These are phyloP conservation scores for Pomatostomus ruficeps DNA, from an alignment of 2,113 vertebrate genomes.

Conservation along the genomic window DNA sequence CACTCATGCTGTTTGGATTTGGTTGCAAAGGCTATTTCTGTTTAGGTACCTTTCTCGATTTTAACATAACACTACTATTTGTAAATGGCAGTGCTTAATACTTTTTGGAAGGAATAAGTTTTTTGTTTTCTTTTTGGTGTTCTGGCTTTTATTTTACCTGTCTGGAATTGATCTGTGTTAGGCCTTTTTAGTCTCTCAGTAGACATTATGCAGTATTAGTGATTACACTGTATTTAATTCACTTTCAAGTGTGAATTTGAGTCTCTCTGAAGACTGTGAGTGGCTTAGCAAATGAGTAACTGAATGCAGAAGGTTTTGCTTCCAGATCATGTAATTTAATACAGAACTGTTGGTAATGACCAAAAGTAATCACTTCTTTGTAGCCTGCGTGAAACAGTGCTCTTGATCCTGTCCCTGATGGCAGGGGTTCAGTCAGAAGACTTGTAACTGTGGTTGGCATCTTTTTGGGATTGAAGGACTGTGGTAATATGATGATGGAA, in stretches of 20 bases:
- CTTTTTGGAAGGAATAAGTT: slow-evolving; percentile 57
- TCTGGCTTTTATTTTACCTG: slow-evolving; percentile 65
- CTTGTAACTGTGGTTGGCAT: neutral
- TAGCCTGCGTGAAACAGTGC: neutral
- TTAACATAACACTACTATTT: slow-evolving; percentile 65
- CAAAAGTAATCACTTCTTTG: slow-evolving; percentile 36
- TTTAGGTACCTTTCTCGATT: slow-evolving; percentile 59
- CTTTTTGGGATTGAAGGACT: neutral
- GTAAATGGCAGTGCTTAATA: slow-evolving; percentile 60
- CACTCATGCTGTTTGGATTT: slow-evolving; percentile 57
- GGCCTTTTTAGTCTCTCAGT: slow-evolving; percentile 36
- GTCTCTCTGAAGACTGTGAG: slow-evolving; percentile 40
- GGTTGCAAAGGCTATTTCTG: slow-evolving; percentile 60
- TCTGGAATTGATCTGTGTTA: slow-evolving; percentile 38
- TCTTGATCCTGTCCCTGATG: neutral
- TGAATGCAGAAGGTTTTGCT: slow-evolving; percentile 41
- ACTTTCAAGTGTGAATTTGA: slow-evolving; percentile 36
- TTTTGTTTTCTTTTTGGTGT: slow-evolving; percentile 45
- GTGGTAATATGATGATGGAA: neutral
- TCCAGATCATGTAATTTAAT: slow-evolving; percentile 14
- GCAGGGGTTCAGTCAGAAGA: neutral
- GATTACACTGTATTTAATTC: slow-evolving; percentile 50
- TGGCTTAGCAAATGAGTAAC: slow-evolving; percentile 34
- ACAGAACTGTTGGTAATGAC: slow-evolving; percentile 39
- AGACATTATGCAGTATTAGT: slow-evolving; percentile 51